Conservation (phyloP, 2,113 vertebrate genomes). For the Catharus minimus region DNA sequence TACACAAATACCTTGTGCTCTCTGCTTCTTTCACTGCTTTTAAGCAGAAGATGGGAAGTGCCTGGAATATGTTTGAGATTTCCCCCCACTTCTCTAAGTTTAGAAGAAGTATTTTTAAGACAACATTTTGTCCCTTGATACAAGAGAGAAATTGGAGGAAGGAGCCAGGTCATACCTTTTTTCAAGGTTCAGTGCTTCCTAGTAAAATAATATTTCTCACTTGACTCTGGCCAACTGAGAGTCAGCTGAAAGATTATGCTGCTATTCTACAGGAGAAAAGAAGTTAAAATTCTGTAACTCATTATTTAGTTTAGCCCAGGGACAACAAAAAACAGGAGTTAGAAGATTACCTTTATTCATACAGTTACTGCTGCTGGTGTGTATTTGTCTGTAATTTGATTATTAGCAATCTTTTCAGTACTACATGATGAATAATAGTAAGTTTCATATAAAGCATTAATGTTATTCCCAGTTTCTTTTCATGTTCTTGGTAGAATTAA, state of each 20-base stretch:
- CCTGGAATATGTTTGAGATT: background rate
- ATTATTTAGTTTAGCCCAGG: background rate
- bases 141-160: background rate
- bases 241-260: background rate
- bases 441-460: background rate
- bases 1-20: background rate
- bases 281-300: background rate
- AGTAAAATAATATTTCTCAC: background rate
- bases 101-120: background rate
- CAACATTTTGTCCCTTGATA: background rate
- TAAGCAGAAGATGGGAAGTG: background rate
- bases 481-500: background rate
- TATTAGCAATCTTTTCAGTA: background rate
- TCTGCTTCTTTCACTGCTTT: background rate
- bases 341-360: background rate
- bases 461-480: background rate
- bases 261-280: background rate
- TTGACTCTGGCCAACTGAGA: background rate
- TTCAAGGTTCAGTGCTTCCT: background rate
- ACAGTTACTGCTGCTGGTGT: background rate
- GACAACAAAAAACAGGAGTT: background rate
- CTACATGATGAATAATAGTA: background rate
- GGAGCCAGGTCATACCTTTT: background rate
- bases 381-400: background rate
- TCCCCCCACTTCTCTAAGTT: background rate